A percentile compares a stretch with the other conserved stretches of the same genome.
Conservation (phyloP, 2,888 invertebrate species). For the Trissolcus japonicus region DNA sequence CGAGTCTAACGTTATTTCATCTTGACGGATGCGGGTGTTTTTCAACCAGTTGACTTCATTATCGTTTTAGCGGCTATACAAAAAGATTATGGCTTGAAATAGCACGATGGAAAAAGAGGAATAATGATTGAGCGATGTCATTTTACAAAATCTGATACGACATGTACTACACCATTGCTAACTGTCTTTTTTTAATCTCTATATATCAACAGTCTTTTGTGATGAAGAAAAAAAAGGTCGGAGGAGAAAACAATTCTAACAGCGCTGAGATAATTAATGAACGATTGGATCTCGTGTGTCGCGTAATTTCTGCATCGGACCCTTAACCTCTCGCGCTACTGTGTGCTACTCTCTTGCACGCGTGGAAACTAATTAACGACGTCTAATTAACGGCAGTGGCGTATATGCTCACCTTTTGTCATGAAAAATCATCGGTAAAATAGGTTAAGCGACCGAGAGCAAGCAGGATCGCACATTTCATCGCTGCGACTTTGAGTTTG, state of each 20-base stretch:
- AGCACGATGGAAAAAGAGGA: too few relatives aligned
- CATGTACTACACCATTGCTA: too few relatives aligned
- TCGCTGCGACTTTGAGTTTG: constrained; percentile 41
- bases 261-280: constrained; percentile 48
- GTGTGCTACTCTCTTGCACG: constrained; percentile 24
- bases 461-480: constrained; percentile 44
- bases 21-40: constrained; percentile 23
- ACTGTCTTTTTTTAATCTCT: background rate
- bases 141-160: too few relatives aligned
- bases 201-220: too few relatives aligned
- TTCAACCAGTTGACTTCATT: constrained; percentile 6
- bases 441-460: constrained; percentile 39
- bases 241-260: constrained; percentile 14
- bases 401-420: constrained; percentile 35
- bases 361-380: constrained; percentile 53
- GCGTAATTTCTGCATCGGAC: constrained; percentile 30
- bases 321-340: background rate
- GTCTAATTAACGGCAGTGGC: constrained; percentile 46
- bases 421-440: constrained; percentile 47
- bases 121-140: too few relatives aligned
- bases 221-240: too few relatives aligned
- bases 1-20: constrained; percentile 38
- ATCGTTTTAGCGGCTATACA: background rate
- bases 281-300: constrained; percentile 44
- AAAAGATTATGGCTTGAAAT: background rate